A percentile compares a stretch with the other conserved stretches of the same genome.
These are phyloP conservation scores for Parauchenoglanis punctatus DNA, from an alignment of 2,797 vertebrate species.

Conservation along the genomic window DNA sequence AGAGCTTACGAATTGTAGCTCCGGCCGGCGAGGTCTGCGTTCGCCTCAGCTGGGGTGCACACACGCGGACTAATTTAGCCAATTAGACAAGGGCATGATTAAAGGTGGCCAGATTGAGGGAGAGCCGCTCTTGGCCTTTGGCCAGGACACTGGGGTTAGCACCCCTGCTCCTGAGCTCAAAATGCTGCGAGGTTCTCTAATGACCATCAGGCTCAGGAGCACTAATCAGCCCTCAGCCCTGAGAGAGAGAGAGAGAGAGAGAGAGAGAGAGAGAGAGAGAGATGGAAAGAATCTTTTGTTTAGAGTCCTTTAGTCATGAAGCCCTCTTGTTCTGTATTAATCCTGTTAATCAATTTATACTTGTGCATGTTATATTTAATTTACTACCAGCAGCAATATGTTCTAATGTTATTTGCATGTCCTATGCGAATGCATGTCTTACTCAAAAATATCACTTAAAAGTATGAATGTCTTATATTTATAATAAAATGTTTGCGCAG, in stretches of 20 bases:
- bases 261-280: slow-evolving; percentile 25
- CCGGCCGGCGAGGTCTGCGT: slow-evolving; percentile 68
- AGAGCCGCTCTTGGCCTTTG: slow-evolving; percentile 73
- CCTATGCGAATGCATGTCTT: neutral
- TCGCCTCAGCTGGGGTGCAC: slow-evolving; percentile 67
- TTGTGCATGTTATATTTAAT: neutral
- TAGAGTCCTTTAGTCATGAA: neutral
- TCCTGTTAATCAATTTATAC: neutral
- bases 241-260: slow-evolving; percentile 32
- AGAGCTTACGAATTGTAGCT: slow-evolving; percentile 31
- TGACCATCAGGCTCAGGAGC: slow-evolving; percentile 65
- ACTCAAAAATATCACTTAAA: neutral
- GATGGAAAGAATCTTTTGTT: slow-evolving; percentile 19
- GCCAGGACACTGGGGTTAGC: slow-evolving; percentile 76
- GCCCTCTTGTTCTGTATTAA: neutral
- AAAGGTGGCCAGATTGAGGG: slow-evolving; percentile 78
- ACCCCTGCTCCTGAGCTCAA: slow-evolving; percentile 70
- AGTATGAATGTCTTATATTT: neutral
- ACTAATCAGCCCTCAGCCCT: slow-evolving; percentile 70
- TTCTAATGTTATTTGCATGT: neutral
- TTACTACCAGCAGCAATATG: neutral
- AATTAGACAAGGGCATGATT: slow-evolving; percentile 81
- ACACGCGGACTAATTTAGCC: slow-evolving; percentile 76
- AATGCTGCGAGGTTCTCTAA: slow-evolving; percentile 64
- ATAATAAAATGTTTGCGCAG: neutral